Evolutionary conservation across 2,888 invertebrate genomes (phyloP).

Genomic region (Glaucopsyche alexis): DNA sequence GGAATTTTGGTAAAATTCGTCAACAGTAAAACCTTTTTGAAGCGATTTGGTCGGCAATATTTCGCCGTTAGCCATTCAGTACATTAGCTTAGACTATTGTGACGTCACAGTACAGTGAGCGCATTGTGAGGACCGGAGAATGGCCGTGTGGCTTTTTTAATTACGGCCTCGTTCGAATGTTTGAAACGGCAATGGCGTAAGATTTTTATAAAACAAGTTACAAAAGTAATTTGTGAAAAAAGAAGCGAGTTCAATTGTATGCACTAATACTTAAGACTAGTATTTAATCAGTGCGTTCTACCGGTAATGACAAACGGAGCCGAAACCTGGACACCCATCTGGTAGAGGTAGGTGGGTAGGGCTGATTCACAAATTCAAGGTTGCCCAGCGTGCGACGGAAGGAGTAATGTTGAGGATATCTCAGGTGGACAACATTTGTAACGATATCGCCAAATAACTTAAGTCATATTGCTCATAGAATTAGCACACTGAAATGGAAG

Average conservation of each 20-base stretch:
- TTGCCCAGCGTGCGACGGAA: too few species aligned
- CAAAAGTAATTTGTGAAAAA: background rate
- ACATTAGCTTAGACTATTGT: constrained; percentile 21
- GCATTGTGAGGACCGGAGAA: constrained; percentile 15
- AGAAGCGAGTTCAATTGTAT: background rate
- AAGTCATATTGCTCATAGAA: too few species aligned
- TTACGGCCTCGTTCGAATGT: constrained; percentile 8
- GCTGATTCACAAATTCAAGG: too few species aligned
- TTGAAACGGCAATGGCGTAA: background rate
- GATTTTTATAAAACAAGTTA: background rate
- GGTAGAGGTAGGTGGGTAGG: too few species aligned
- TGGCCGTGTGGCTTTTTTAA: constrained; percentile 26
- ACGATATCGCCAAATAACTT: too few species aligned
- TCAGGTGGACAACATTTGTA: too few species aligned
- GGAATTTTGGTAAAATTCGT: background rate
- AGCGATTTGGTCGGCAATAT: constrained; percentile 19
- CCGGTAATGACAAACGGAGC: background rate
- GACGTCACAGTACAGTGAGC: constrained; percentile 2
- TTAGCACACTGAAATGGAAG: too few species aligned
- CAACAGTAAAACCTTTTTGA: constrained; percentile 22
- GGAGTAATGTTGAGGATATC: too few species aligned
- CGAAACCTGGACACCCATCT: too few species aligned
- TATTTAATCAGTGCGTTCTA: too few species aligned
- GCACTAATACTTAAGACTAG: background rate
- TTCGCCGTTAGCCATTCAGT: constrained; percentile 8